Evolutionary conservation across 2,888 invertebrate species (phyloP).

Genomic region (Adineta ricciae): DNA sequence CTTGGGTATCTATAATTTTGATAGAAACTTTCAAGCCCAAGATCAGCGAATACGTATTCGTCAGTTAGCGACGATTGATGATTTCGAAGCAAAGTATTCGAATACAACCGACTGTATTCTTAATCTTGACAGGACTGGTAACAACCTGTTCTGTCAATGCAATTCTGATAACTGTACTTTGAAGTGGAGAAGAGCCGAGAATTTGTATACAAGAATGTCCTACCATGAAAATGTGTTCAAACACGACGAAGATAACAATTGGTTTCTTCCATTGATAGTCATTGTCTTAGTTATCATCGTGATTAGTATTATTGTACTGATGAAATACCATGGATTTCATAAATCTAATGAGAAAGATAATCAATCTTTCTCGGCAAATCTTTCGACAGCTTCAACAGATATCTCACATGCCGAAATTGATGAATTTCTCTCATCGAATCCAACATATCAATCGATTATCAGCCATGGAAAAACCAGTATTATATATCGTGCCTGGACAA

Average conservation of each 20-base stretch:
- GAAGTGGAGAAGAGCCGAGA: not conserved
- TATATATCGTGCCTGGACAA: not conserved
- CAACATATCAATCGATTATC: not conserved
- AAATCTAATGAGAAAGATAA: not conserved
- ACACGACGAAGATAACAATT: not conserved
- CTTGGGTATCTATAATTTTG: not conserved
- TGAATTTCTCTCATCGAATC: not conserved
- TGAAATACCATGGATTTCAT: not conserved
- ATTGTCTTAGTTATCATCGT: not conserved
- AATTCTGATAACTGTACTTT: not conserved
- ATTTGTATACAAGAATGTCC: not conserved
- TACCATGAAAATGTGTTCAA: not conserved
- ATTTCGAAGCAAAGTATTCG: not conserved
- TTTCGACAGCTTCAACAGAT: not conserved
- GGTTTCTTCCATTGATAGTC: not conserved
- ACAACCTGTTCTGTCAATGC: not conserved
- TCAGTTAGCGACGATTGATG: not conserved
- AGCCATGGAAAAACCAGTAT: not conserved
- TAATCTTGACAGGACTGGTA: not conserved
- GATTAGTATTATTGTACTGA: not conserved
- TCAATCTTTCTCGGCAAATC: not conserved
- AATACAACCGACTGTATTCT: not conserved
- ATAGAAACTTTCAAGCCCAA: not conserved
- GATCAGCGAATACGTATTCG: not conserved
- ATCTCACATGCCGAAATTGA: not conserved